Percentiles rank a stretch among this genome's conserved stretches.
Conservation (phyloP, 1,140 invertebrate species). For the Spodoptera litura region DNA sequence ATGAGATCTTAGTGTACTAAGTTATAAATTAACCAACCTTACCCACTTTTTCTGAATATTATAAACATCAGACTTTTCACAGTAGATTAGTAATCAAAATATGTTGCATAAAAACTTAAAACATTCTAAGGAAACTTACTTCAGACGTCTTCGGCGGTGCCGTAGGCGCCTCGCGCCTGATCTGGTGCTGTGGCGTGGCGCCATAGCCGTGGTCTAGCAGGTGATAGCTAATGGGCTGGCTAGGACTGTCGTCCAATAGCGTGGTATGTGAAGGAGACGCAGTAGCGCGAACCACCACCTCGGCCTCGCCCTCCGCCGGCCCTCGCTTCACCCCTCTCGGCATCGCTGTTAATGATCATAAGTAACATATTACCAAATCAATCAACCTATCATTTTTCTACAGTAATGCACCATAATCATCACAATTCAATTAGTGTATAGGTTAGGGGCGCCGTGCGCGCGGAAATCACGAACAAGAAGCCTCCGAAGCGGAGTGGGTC, state of each 20-base stretch:
- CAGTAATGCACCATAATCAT: slow-evolving; percentile 65
- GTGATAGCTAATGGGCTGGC: slow-evolving; percentile 89
- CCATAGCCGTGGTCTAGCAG: slow-evolving; percentile 94
- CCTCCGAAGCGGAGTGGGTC: slow-evolving; percentile 79
- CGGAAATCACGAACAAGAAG: slow-evolving; percentile 80
- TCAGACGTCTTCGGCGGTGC: slow-evolving; percentile 85
- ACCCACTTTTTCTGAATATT: too few species aligned
- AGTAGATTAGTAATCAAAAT: too few species aligned
- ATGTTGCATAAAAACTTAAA: background rate
- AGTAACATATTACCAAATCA: slow-evolving; percentile 56
- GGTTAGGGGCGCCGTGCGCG: slow-evolving; percentile 85
- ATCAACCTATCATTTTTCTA: slow-evolving; percentile 55
- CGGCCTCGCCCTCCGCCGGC: slow-evolving; percentile 82
- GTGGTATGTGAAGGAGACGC: slow-evolving; percentile 81
- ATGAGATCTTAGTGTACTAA: background rate
- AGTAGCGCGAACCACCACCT: slow-evolving; percentile 80
- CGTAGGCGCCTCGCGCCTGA: slow-evolving; percentile 86
- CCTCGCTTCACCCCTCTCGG: slow-evolving; percentile 85
- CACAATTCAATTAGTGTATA: slow-evolving; percentile 84
- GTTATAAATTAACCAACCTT: too few species aligned
- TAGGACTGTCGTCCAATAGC: slow-evolving; percentile 83
- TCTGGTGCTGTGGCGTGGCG: slow-evolving; percentile 91
- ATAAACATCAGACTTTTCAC: too few species aligned
- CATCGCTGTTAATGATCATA: slow-evolving; percentile 77
- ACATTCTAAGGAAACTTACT: slow-evolving; percentile 66